Conservation (phyloP, 30 jellyfish, hydroid and myxozoan genomes). For the Nemopilema nomurai region DNA sequence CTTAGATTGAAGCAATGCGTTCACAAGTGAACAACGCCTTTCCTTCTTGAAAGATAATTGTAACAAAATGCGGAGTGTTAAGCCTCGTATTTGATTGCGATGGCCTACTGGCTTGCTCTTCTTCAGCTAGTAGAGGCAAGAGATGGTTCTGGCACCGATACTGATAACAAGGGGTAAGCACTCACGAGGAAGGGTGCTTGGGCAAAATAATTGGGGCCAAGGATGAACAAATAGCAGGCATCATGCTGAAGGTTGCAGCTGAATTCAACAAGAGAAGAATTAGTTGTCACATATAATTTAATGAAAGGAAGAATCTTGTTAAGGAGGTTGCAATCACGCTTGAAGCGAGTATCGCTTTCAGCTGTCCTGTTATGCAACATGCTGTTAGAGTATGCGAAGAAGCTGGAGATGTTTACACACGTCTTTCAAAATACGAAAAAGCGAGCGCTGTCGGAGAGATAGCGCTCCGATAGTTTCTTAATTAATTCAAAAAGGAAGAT, state of each 20-base stretch:
- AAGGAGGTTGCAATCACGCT: constrained; percentile 40
- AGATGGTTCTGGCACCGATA: too few species aligned
- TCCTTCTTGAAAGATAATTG: background rate
- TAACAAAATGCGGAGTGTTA: background rate
- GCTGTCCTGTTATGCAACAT: constrained; percentile 66
- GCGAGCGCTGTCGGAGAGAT: constrained; percentile 40
- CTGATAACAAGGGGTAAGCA: too few species aligned
- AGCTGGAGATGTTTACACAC: constrained; percentile 13
- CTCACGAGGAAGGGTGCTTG: too few species aligned
- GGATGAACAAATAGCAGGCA: too few species aligned
- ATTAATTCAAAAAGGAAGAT: constrained; percentile 58
- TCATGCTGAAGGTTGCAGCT: background rate
- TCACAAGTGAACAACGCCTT: background rate
- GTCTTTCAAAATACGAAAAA: constrained; percentile 10
- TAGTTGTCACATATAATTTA: constrained; percentile 9
- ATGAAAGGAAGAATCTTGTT: constrained; percentile 25
- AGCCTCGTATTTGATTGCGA: background rate
- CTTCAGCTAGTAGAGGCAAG: too few species aligned
- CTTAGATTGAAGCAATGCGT: background rate
- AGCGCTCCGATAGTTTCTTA: constrained; percentile 63
- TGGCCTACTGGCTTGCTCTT: background rate
- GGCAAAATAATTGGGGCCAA: too few species aligned
- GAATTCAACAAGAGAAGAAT: constrained; percentile 3
- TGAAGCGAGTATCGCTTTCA: constrained; percentile 43
- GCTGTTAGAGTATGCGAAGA: constrained; percentile 41